Conservation (phyloP, 2,797 vertebrate species). For the Paguma larvata region DNA sequence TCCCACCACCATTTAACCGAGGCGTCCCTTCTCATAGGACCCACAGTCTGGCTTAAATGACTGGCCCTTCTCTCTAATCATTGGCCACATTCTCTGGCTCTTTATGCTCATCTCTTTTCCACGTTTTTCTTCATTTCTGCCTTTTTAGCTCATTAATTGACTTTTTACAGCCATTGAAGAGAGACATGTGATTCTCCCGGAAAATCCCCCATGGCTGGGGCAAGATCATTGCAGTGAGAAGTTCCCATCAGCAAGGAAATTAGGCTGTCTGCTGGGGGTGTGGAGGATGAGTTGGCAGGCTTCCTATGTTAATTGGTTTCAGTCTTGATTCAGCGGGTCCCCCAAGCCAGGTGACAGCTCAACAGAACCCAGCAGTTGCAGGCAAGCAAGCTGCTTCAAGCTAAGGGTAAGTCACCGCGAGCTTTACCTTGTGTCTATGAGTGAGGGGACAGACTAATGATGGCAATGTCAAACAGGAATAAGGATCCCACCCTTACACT, state of each 20-base stretch:
- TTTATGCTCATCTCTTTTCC: neutral
- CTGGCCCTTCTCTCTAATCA: neutral
- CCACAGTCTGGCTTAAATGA: neutral
- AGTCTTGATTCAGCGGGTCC: constrained; percentile 62
- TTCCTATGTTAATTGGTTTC: constrained; percentile 67
- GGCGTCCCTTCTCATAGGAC: neutral
- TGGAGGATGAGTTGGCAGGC: constrained; percentile 59
- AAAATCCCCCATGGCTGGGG: constrained; percentile 32
- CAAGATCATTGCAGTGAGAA: constrained; percentile 35
- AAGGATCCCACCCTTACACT: neutral
- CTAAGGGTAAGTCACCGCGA: constrained; percentile 6
- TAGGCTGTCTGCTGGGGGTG: constrained; percentile 8
- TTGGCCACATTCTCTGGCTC: neutral
- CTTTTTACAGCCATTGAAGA: constrained; percentile 46
- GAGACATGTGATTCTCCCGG: constrained; percentile 43
- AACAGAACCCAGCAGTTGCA: neutral
- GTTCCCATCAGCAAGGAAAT: constrained; percentile 64
- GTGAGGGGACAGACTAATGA: neutral
- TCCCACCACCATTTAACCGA: neutral
- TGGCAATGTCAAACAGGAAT: neutral
- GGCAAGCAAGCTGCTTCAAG: constrained; percentile 15
- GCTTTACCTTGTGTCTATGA: neutral
- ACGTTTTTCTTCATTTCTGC: neutral
- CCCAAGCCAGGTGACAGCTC: constrained; percentile 51
- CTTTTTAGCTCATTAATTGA: constrained; percentile 58